Base-by-base conservation (phyloP, 2,797 vertebrate species). In the Danio aesculapii region DNA sequence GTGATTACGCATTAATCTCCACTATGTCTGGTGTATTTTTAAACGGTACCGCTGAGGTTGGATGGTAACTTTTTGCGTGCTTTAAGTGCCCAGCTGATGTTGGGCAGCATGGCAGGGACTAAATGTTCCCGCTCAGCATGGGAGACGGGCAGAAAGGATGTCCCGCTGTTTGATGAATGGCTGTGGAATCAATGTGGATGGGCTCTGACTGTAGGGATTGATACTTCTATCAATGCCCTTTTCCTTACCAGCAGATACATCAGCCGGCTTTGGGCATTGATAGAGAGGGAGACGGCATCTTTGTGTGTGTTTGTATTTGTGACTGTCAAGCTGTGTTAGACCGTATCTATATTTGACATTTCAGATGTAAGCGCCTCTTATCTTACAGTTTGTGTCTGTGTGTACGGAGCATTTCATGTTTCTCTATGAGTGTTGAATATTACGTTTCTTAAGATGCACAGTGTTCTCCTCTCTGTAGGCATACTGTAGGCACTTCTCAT, bases 151-250 rank as follows among this genome's bases (percentile, higher is more conserved):
- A 80, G 57, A 21, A 55, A 52, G 61, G 55, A 68, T 70, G 39
- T 58, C 72, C 72, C 57, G 70, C 76, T 63, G 77, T 52, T 74
- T 85, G 81, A 83, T 81, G 68, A 83, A 85, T 85, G 75, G 68
- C 59, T 77, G 47, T 13, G 16, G 59, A 67, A 81, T 85, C 66
- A 74, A 67, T 77, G 81, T 68, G 84, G 74, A 85, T 73, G 68
- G 62, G 46, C 30, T 68, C 39, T 73, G 71, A 77, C 77, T 81
- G 73, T 59, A 81, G 73, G 74, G 81, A 69, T 66, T 85, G 67
- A 72, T 62, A 59, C 46, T 84, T 75, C 77, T 74, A 84, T 70
- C 83, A 85, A 74, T 81, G 66, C 49, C 57, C 64, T 55, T 55
- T 53, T 64, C 49, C 49, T 49, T 21, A 55, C 17, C 77, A 63